Conservation (phyloP, 2,113 vertebrate species). For the Cebus imitator region DNA sequence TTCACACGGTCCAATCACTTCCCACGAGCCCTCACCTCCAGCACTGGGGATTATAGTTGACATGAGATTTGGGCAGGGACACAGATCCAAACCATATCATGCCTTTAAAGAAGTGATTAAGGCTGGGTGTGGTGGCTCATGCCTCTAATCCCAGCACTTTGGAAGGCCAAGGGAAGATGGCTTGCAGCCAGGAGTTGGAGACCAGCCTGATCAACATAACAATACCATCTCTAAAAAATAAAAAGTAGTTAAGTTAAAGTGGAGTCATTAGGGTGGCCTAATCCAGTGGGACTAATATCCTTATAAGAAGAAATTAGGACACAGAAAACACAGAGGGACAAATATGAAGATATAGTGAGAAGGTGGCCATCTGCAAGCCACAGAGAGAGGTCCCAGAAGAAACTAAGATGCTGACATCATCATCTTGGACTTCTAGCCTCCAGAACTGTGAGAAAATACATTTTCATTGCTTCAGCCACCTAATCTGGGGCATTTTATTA, state of each 20-base stretch:
- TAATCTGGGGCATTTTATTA: background rate
- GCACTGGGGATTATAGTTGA: too few species aligned
- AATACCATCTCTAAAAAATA: too few species aligned
- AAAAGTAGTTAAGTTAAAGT: background rate
- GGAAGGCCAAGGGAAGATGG: too few species aligned
- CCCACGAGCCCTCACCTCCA: too few species aligned
- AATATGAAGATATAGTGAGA: background rate
- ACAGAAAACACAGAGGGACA: background rate
- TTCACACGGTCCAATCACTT: too few species aligned
- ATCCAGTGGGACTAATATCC: background rate
- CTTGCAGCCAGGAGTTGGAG: too few species aligned
- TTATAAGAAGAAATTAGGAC: background rate
- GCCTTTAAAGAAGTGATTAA: background rate
- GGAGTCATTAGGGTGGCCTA: accelerated
- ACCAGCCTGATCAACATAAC: too few species aligned
- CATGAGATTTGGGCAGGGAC: too few species aligned
- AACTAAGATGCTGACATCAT: background rate
- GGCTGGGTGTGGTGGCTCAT: too few species aligned
- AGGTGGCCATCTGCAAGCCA: background rate
- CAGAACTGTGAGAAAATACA: background rate
- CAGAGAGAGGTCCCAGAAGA: background rate
- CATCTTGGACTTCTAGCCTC: background rate
- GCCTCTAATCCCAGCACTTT: too few species aligned
- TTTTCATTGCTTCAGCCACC: background rate
- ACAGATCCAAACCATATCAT: too few species aligned